These are phyloP conservation scores for Oxyruncus cristatus DNA, from an alignment of 2,113 vertebrate species.

Conservation along the genomic window DNA sequence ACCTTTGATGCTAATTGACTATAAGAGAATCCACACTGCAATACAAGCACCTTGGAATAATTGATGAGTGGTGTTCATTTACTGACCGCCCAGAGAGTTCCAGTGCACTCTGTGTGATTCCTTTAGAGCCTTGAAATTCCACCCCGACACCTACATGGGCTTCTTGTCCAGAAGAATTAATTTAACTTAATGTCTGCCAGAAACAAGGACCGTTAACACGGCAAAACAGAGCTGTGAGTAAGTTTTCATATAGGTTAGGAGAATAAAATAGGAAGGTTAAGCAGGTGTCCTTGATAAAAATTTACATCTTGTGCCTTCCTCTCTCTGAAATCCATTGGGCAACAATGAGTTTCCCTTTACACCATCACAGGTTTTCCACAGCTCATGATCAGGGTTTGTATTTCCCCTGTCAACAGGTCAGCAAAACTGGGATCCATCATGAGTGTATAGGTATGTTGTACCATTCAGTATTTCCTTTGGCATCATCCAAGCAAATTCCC, in stretches of 20 bases:
- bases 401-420: not conserved
- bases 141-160: not conserved
- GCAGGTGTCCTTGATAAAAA: not conserved
- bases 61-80: not conserved
- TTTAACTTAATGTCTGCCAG: not conserved
- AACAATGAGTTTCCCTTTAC: not conserved
- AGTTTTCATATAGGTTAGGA: not conserved
- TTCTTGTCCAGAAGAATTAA: not conserved
- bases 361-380: not conserved
- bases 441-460: not conserved
- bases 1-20: constrained; percentile 14
- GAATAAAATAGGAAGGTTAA: not conserved
- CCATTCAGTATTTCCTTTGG: not conserved
- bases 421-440: not conserved
- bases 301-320: not conserved
- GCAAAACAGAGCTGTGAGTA: not conserved
- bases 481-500: not conserved
- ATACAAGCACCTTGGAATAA: not conserved
- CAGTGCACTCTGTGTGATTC: not conserved
- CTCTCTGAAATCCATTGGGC: not conserved
- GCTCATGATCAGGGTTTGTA: not conserved
- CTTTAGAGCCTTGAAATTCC: not conserved
- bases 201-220: not conserved
- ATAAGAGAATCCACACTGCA: constrained; percentile 18
- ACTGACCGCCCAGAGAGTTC: not conserved